Evolutionary conservation across 2,888 invertebrate species (phyloP).

Genomic region (Neoitamus cyanurus): DNA sequence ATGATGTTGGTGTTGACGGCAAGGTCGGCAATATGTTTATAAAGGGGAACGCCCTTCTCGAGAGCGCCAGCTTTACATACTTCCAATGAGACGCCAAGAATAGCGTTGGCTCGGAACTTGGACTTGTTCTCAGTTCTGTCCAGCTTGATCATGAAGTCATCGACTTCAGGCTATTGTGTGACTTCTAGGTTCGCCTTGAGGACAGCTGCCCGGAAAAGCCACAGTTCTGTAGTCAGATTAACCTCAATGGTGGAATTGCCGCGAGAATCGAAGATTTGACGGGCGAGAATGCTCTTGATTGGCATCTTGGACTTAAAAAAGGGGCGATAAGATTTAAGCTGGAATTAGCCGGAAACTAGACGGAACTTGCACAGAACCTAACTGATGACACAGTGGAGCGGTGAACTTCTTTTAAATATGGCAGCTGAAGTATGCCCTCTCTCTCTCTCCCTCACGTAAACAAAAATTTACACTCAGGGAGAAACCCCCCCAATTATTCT

Average conservation of each 20-base stretch:
- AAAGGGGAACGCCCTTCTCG: conserved; percentile 88
- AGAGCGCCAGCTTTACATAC: conserved; percentile 98
- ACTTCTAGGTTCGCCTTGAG: no score
- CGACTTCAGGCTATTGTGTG: conserved; percentile 80
- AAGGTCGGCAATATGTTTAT: conserved; percentile 94
- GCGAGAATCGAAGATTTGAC: conserved; percentile 98
- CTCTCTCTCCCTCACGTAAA: no score
- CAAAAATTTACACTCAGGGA: no score
- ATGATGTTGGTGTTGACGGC: conserved; percentile 91
- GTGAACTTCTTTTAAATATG: no score
- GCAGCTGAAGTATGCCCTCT: no score
- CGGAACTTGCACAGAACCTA: no score
- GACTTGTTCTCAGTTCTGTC: conserved; percentile 98
- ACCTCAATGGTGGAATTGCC: conserved; percentile 99
- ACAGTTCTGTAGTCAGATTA: conserved; percentile 70
- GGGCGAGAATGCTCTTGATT: conserved; percentile 91
- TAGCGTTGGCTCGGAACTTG: conserved; percentile 96
- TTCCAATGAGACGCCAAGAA: conserved; percentile 96
- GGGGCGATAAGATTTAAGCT: no score
- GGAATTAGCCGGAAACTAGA: no score
- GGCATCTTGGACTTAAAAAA: conserved; percentile 73
- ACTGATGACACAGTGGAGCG: no score
- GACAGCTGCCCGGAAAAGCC: conserved; percentile 82
- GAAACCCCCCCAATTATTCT: no score
- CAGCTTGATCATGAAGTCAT: conserved; percentile 66